phyloP scores from a whole-genome alignment of 2,113 vertebrate genomes.

The Eolophus roseicapilla region DNA sequence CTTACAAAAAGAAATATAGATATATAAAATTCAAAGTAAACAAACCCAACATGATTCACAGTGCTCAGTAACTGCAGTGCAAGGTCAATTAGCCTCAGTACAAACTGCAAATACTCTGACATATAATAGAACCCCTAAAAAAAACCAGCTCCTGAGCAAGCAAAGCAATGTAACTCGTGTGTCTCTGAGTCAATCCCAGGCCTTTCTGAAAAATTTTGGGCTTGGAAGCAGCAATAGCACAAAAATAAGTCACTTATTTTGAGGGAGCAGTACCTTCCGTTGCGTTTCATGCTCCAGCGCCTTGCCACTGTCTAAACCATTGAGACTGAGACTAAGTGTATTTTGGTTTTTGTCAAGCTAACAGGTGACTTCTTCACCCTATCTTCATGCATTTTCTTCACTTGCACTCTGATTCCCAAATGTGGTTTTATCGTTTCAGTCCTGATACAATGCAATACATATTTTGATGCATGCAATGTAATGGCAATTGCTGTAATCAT shows the following conservation, averaged over 20 bases:
- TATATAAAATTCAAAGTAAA: neutral
- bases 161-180: neutral
- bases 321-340: neutral
- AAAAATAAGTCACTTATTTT: neutral
- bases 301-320: neutral
- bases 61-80: neutral
- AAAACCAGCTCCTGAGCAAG: neutral
- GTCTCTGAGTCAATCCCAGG: neutral
- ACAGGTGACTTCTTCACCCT: neutral
- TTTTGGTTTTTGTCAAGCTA: neutral
- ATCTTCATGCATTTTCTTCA: neutral
- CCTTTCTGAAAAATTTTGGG: neutral
- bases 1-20: neutral
- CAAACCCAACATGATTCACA: neutral
- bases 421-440: neutral
- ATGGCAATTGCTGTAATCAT: neutral
- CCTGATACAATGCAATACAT: neutral
- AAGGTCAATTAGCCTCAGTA: conserved; percentile 26
- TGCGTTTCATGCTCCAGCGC: neutral
- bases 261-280: neutral
- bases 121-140: neutral
- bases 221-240: neutral
- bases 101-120: neutral
- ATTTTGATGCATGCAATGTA: neutral
- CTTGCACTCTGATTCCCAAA: neutral